phyloP scores from a whole-genome alignment of 2,888 invertebrate genomes.

The Drosophila tripunctata region DNA sequence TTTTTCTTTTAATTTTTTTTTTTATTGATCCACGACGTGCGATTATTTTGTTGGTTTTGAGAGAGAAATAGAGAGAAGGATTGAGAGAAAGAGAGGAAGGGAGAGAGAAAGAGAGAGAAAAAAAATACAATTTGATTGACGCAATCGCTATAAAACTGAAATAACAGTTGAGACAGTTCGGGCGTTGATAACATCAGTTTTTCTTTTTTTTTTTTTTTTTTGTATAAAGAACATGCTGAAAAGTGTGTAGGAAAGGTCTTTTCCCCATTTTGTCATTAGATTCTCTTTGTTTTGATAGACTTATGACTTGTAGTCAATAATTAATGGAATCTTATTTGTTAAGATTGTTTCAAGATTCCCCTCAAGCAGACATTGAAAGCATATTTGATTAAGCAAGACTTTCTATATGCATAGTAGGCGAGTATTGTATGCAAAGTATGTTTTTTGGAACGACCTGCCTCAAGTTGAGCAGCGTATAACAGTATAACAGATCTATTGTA shows the following conservation, averaged over 20 bases:
- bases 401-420: conserved; percentile 20
- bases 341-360: neutral
- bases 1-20: neutral
- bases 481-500: conserved; percentile 10
- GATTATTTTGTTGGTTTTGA: conserved; percentile 18
- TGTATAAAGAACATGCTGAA: neutral
- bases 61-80: no score
- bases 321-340: conserved; percentile 5
- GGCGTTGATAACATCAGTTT: conserved; percentile 11
- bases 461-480: conserved; percentile 9
- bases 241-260: neutral
- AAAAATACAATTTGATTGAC: conserved; percentile 22
- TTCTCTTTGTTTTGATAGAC: neutral
- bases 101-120: neutral
- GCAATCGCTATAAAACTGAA: conserved; percentile 21
- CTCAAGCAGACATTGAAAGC: no score
- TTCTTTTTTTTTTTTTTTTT: neutral
- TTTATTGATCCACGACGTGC: conserved; percentile 51
- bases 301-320: neutral
- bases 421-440: conserved; percentile 50
- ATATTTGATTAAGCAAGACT: conserved; percentile 24
- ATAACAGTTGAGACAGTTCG: conserved; percentile 1
- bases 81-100: neutral
- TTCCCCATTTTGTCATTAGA: neutral
- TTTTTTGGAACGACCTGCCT: conserved; percentile 19